Conservation (phyloP, 2,113 vertebrate species). For the Uropsilus gracilis region DNA sequence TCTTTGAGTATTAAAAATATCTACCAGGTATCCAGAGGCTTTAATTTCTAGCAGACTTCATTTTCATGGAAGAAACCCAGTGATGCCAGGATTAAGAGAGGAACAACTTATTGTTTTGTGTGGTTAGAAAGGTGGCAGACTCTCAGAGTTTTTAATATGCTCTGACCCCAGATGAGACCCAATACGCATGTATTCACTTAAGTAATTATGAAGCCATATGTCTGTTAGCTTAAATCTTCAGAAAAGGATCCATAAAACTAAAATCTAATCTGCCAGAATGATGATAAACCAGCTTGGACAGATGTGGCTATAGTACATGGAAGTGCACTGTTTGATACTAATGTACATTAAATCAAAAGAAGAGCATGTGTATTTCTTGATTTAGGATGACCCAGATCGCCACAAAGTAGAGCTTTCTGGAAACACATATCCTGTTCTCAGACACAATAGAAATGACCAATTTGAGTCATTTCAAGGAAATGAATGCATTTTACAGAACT, state of each 20-base stretch:
- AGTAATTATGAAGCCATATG: neutral
- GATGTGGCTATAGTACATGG: neutral
- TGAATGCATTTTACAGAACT: neutral
- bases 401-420: neutral
- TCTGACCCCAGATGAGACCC: neutral
- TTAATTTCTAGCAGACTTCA: neutral
- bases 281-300: neutral
- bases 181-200: neutral
- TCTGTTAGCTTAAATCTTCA: conserved; percentile 3
- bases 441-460: neutral
- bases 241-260: neutral
- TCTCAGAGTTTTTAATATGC: neutral
- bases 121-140: neutral
- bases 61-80: neutral
- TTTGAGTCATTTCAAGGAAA: neutral
- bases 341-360: neutral
- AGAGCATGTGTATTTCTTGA: neutral
- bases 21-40: neutral
- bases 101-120: neutral
- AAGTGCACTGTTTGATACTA: neutral
- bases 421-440: neutral
- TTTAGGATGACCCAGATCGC: neutral
- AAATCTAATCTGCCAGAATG: neutral
- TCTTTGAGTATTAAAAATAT: neutral
- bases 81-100: neutral